Conservation (phyloP, 1,140 invertebrate species). For the Thrips palmi region DNA sequence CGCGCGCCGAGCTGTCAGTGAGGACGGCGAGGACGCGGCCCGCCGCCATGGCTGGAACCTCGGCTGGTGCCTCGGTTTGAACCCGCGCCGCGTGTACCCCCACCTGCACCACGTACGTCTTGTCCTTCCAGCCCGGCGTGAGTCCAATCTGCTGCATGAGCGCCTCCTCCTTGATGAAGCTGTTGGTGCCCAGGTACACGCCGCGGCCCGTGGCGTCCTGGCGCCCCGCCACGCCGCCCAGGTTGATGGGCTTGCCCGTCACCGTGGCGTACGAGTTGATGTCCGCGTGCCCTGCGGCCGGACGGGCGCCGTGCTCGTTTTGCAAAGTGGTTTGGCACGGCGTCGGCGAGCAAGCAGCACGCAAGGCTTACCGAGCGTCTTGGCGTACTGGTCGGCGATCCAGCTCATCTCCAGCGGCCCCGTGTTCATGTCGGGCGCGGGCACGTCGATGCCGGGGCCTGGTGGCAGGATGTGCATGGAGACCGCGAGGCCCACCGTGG, state of each 20-base stretch:
- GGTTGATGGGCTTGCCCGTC: constrained; percentile 68
- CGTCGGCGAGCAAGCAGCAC: too few species aligned
- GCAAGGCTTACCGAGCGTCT: constrained; percentile 46
- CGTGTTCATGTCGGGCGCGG: constrained; percentile 70
- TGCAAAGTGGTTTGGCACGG: too few species aligned
- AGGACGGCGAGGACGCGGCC: neutral
- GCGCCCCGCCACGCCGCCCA: constrained; percentile 60
- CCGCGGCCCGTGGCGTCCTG: constrained; percentile 78
- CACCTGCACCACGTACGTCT: constrained; percentile 72
- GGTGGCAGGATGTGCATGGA: too few species aligned
- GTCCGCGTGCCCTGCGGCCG: too few species aligned
- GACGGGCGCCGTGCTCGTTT: too few species aligned
- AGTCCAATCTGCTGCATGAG: constrained; percentile 60
- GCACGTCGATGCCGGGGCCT: constrained; percentile 67
- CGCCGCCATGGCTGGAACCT: neutral
- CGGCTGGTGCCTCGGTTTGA: too few species aligned
- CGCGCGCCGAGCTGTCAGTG: neutral
- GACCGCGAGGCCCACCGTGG: too few species aligned
- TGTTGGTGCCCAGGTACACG: constrained; percentile 60
- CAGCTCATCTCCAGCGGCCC: constrained; percentile 65
- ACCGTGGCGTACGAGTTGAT: constrained; percentile 70
- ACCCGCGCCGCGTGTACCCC: constrained; percentile 8
- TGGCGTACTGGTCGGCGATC: constrained; percentile 68
- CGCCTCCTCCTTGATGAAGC: constrained; percentile 56
- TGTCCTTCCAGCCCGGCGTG: constrained; percentile 53